phyloP scores from a whole-genome alignment of 2,888 invertebrate genomes.

The Romanomermis culicivorax region DNA sequence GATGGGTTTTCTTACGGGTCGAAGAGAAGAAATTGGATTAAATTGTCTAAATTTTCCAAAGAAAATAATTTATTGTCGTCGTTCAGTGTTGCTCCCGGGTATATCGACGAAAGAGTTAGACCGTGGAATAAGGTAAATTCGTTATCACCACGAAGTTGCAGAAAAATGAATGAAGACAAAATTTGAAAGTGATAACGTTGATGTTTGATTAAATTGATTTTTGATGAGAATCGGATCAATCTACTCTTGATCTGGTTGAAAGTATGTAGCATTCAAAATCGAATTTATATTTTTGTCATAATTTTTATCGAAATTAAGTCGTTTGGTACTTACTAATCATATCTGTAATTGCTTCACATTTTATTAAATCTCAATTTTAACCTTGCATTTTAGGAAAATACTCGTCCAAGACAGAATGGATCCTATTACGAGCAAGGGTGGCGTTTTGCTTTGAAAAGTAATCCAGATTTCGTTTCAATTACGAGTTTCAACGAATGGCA shows the following conservation, averaged over 20 bases:
- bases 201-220: too few species aligned
- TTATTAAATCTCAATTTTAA: not conserved
- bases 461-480: slow-evolving; percentile 40
- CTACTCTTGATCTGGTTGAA: too few species aligned
- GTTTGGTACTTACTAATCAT: too few species aligned
- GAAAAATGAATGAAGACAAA: not conserved
- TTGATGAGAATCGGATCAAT: too few species aligned
- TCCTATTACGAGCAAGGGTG: slow-evolving; percentile 44
- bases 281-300: too few species aligned
- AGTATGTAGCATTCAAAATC: too few species aligned
- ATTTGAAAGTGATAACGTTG: too few species aligned
- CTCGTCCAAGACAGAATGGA: slow-evolving; percentile 37
- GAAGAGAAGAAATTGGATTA: slow-evolving; percentile 29
- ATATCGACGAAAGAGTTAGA: slow-evolving; percentile 42
- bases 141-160: not conserved
- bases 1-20: slow-evolving; percentile 45
- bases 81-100: slow-evolving; percentile 49
- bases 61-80: slow-evolving; percentile 39
- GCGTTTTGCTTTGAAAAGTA: slow-evolving; percentile 39
- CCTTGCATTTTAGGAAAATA: slow-evolving; percentile 27
- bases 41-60: slow-evolving; percentile 13
- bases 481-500: slow-evolving; percentile 55
- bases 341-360: too few species aligned
- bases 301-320: too few species aligned
- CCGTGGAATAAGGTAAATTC: slow-evolving; percentile 37